These are phyloP conservation scores for Blastobasis lacticolella DNA, from an alignment of 2,888 invertebrate genomes.

Conservation along the genomic window DNA sequence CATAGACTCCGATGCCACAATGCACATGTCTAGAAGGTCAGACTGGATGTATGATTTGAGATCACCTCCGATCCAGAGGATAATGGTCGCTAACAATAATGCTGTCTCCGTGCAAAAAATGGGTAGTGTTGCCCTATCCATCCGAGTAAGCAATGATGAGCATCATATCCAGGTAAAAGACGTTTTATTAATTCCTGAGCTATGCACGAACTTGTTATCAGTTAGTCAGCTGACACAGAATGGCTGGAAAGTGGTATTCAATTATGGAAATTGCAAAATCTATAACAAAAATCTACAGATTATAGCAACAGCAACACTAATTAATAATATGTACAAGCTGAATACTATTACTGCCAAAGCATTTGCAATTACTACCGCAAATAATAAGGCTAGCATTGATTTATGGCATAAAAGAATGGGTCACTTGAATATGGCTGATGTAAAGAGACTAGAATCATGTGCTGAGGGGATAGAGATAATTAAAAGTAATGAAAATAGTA, in stretches of 20 bases:
- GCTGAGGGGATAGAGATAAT: background rate
- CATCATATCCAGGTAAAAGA: constrained; percentile 13
- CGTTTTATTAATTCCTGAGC: constrained; percentile 16
- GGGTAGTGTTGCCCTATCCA: constrained; percentile 13
- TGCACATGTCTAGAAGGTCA: constrained; percentile 15
- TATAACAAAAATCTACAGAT: constrained; percentile 6
- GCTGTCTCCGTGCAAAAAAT: constrained; percentile 10
- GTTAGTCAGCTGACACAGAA: constrained; percentile 16
- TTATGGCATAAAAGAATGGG: constrained; percentile 2
- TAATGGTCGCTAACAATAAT: constrained; percentile 15
- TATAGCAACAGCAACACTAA: constrained; percentile 11
- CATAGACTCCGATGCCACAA: constrained; percentile 18
- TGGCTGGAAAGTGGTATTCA: constrained; percentile 14
- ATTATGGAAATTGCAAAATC: constrained; percentile 10
- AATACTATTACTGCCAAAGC: constrained; percentile 6
- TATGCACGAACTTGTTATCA: constrained; percentile 15
- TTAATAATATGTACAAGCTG: constrained; percentile 14
- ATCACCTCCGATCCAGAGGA: constrained; percentile 8
- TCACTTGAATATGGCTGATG: constrained; percentile 4
- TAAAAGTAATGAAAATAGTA: background rate
- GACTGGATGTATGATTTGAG: constrained; percentile 15
- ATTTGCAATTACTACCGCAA: background rate
- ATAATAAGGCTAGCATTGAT: background rate
- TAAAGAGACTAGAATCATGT: constrained; percentile 4
- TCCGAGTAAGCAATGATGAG: constrained; percentile 1